Evolutionary conservation across 2,113 vertebrate genomes (phyloP), one percentile per base, ranked within the genome.

Genomic region (Triplophysa siluroides): DNA sequence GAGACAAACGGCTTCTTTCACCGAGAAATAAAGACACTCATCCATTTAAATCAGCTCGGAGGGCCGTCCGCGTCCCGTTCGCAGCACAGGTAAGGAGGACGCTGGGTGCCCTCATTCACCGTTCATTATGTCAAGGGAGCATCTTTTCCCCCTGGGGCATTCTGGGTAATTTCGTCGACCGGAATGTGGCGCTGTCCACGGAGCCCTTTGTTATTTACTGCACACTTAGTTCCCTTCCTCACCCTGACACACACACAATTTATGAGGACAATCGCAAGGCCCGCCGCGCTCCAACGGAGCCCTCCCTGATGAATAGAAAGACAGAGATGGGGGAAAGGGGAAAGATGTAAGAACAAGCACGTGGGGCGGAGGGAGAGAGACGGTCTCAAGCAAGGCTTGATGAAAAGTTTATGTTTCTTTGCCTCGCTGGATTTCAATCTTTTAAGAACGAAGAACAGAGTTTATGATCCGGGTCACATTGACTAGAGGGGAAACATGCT

Each of bases 191-290:
- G 76, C 87, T 79, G 88, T 89, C 83, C 78, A 84, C 60, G 24
- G 87, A 84, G 81, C 80, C 85, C 88, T 92, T 91, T 93, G 91
- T 94, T 94, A 94, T 93, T 94, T 94, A 94, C 91, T 93, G 92
- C 91, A 93, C 91, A 92, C 90, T 93, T 93, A 92, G 89, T 90
- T 89, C 79, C 89, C 85, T 89, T 81, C 84, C 80, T 81, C 69
- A 75, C 77, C 52, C 77, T 78, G 83, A 84, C 85, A 82, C 67
- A 29, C 78, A 89, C 86, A 89, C 89, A 94, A 94, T 94, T 94
- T 94, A 94, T 92, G 93, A 92, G 91, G 92, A 94, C 92, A 94
- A 94, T 95, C 85, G 90, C 86, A 76, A 63, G 87, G 90, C 87
- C 85, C 56, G 86, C 86, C 76, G 83, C 67, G 90, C 91, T 92